These are phyloP conservation scores for Dipodomys stephensi DNA, from an alignment of 2,113 vertebrate species.

Conservation along the genomic window DNA sequence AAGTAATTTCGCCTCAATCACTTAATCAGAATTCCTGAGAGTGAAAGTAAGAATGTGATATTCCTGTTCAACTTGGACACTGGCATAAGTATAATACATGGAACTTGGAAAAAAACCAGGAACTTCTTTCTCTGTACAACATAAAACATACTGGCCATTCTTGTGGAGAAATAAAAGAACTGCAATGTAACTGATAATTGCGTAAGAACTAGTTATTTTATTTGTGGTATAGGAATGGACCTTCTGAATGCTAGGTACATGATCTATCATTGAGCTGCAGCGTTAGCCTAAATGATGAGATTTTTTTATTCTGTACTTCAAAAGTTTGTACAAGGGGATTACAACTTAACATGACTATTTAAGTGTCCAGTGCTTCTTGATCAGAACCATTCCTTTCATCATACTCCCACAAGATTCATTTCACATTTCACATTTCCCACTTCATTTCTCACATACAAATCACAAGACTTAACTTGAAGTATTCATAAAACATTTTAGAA, in stretches of 20 bases:
- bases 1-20: not conserved
- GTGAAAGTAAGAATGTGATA: not conserved
- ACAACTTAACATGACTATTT: too few species aligned
- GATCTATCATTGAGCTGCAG: not conserved
- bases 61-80: conserved; percentile 26
- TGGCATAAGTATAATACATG: not conserved
- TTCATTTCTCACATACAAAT: too few species aligned
- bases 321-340: too few species aligned
- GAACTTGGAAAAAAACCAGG: not conserved
- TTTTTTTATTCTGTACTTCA: not conserved
- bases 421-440: too few species aligned
- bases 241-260: not conserved
- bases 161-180: conserved; percentile 35
- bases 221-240: not conserved
- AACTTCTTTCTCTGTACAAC: not conserved
- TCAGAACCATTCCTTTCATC: too few species aligned
- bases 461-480: not conserved
- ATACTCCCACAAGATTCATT: too few species aligned
- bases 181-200: not conserved
- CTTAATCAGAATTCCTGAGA: not conserved
- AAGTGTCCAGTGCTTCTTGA: too few species aligned
- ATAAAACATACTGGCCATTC: conserved; percentile 20
- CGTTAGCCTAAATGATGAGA: too few species aligned
- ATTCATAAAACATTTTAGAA: conserved; percentile 2
- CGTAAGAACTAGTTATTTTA: not conserved